phyloP scores from a whole-genome alignment of 2,113 vertebrate genomes.

The Leptosomus discolor region DNA sequence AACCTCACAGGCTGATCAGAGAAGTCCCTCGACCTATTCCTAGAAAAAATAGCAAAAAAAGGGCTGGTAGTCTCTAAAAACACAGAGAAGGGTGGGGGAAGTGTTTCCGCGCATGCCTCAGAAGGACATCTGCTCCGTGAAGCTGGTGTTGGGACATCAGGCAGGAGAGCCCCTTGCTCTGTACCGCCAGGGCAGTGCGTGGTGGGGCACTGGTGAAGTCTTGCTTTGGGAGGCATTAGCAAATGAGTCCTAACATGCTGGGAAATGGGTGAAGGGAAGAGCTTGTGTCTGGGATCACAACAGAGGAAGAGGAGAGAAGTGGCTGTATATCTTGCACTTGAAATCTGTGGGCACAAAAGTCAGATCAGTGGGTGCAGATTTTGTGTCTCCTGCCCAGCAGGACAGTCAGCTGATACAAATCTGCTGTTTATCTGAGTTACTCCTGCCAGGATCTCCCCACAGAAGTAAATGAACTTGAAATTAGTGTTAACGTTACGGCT shows the following conservation, averaged over 20 bases:
- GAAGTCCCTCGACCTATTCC: not conserved
- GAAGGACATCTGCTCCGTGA: not conserved
- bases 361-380: not conserved
- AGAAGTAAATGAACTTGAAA: not conserved
- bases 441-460: not conserved
- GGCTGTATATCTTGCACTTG: not conserved
- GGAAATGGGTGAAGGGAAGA: not conserved
- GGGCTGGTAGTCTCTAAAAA: not conserved
- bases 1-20: not conserved
- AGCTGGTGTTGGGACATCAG: not conserved
- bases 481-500: not conserved
- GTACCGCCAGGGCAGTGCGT: rapidly evolving
- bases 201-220: not conserved
- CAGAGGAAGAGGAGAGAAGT: not conserved
- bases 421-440: not conserved
- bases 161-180: not conserved
- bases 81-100: not conserved
- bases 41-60: not conserved
- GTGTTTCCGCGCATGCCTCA: not conserved
- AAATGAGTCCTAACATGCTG: rapidly evolving
- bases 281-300: not conserved
- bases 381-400: not conserved
- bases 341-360: not conserved
- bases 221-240: not conserved
- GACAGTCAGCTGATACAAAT: not conserved